phyloP scores from a whole-genome alignment of 2,797 vertebrate genomes.

The Sebastes kiyomatsui region DNA sequence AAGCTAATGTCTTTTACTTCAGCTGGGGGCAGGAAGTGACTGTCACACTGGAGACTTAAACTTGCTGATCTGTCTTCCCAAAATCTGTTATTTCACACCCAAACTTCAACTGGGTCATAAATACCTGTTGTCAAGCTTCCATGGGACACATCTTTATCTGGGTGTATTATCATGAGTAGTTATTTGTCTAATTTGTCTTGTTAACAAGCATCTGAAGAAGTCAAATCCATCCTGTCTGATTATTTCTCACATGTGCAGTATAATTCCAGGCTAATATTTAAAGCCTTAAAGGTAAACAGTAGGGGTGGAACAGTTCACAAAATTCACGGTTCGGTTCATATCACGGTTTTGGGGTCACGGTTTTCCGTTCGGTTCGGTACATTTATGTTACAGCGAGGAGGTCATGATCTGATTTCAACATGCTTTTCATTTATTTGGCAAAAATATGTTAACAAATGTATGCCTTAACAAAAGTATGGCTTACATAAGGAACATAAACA shows the following conservation, averaged over 20 bases:
- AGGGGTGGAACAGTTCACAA: too few species aligned
- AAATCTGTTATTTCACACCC: slow-evolving; percentile 29
- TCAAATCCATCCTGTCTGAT: slow-evolving; percentile 2
- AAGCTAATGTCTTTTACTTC: slow-evolving; percentile 58
- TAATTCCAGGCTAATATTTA: neutral
- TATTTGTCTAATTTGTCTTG: slow-evolving; percentile 34
- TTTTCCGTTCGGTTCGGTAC: too few species aligned
- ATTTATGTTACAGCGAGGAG: too few species aligned
- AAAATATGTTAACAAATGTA: too few species aligned
- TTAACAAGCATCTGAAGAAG: neutral
- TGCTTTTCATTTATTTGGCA: too few species aligned
- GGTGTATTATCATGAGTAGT: neutral
- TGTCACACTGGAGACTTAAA: slow-evolving; percentile 36
- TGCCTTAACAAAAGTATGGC: too few species aligned
- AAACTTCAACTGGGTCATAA: slow-evolving; percentile 37
- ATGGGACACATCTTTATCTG: neutral
- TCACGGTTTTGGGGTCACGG: too few species aligned
- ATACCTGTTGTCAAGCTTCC: slow-evolving; percentile 23
- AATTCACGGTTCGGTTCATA: too few species aligned
- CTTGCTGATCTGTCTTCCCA: slow-evolving; percentile 15
- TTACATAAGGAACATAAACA: too few species aligned
- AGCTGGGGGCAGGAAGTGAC: slow-evolving; percentile 44
- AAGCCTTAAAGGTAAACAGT: neutral
- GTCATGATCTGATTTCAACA: too few species aligned
- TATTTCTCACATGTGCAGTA: slow-evolving; percentile 1